These are phyloP conservation scores for Acanthurus tractus DNA, from an alignment of 2,797 vertebrate species.

Conservation along the genomic window DNA sequence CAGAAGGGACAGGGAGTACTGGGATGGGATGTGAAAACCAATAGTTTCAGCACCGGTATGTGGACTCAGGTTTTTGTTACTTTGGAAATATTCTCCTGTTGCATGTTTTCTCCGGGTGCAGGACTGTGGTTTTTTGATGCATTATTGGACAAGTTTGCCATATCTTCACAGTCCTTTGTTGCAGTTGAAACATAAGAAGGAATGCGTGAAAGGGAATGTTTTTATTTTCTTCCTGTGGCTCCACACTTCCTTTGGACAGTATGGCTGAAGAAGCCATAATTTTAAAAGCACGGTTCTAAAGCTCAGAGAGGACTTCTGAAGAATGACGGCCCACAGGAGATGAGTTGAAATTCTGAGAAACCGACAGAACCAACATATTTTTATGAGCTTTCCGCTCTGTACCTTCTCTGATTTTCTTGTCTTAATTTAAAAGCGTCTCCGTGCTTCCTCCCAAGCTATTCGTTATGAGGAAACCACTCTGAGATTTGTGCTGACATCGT, in stretches of 20 bases:
- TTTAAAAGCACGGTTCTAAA: background rate
- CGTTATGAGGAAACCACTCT: background rate
- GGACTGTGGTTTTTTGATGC: background rate
- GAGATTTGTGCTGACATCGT: background rate
- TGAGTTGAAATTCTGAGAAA: background rate
- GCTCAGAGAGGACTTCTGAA: background rate
- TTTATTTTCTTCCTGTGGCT: background rate
- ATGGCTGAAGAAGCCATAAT: background rate
- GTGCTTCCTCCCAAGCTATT: slow-evolving; percentile 2
- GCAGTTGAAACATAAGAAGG: background rate
- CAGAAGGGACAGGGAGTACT: background rate
- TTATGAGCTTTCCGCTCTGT: background rate
- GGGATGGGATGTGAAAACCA: background rate
- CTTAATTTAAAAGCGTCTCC: slow-evolving; percentile 3
- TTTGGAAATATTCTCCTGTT: background rate
- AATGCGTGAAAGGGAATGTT: background rate
- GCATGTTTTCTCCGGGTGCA: background rate
- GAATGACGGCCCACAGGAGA: background rate
- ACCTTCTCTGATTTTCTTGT: background rate
- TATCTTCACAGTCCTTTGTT: background rate
- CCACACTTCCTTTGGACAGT: background rate
- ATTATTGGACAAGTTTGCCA: background rate
- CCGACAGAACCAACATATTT: background rate
- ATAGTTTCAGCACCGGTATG: background rate
- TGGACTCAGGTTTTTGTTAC: background rate